These are phyloP conservation scores for Neodiprion fabricii DNA, from an alignment of 1,140 invertebrate genomes.

Conservation along the genomic window DNA sequence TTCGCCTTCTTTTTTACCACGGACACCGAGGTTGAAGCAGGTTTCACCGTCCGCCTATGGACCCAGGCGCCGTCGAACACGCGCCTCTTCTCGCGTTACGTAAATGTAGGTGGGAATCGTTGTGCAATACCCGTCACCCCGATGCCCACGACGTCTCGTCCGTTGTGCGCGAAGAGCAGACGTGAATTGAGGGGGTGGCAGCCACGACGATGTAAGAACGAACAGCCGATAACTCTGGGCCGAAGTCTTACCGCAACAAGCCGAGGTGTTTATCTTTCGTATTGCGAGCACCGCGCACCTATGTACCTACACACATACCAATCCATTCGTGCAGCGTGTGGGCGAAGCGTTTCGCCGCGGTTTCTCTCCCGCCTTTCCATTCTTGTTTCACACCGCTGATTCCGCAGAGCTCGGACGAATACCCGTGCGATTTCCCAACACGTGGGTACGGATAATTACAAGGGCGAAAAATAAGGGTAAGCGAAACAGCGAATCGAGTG, in stretches of 20 bases:
- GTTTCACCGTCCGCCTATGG: no score
- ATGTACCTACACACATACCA: no score
- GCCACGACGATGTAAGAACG: background rate
- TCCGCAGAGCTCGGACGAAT: conserved; percentile 23
- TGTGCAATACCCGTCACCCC: background rate
- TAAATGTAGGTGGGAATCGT: no score
- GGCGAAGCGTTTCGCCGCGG: background rate
- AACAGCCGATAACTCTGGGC: background rate
- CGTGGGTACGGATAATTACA: conserved; percentile 13
- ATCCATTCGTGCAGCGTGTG: background rate
- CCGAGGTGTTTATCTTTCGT: background rate
- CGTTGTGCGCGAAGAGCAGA: background rate
- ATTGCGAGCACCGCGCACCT: conserved; percentile 3
- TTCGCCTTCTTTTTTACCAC: background rate
- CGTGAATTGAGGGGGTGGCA: background rate
- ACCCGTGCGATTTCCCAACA: conserved; percentile 35
- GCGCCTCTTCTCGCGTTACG: no score
- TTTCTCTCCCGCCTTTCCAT: background rate
- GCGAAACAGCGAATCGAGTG: no score
- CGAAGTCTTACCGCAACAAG: background rate
- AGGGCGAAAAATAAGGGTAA: no score
- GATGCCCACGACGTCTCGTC: background rate
- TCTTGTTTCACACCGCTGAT: background rate
- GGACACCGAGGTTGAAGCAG: no score
- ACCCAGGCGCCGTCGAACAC: no score